phyloP scores from a whole-genome alignment of 2,888 invertebrate genomes.

The Oasisia sp. region DNA sequence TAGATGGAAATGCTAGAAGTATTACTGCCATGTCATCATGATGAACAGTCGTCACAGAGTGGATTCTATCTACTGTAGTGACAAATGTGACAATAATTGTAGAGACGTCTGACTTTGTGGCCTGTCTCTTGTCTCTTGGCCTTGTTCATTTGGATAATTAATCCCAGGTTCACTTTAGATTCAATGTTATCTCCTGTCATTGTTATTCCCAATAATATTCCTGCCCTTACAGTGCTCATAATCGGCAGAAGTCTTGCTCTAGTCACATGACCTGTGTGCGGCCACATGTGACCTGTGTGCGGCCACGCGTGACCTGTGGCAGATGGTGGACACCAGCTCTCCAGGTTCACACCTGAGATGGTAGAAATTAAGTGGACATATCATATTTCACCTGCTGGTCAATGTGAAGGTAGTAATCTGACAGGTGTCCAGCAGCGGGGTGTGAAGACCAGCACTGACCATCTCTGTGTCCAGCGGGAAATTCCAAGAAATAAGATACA shows the following conservation, averaged over 20 bases:
- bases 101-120: too few relatives aligned
- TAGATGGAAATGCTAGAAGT: too few relatives aligned
- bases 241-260: not conserved
- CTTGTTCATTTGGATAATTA: too few relatives aligned
- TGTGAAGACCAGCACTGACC: constrained; percentile 3
- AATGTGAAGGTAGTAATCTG: not conserved
- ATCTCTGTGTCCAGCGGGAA: not conserved
- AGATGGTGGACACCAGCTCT: not conserved
- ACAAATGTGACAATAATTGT: too few relatives aligned
- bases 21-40: too few relatives aligned
- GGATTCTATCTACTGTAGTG: too few relatives aligned
- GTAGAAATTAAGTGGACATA: not conserved
- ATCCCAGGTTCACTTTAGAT: too few relatives aligned
- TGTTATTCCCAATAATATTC: too few relatives aligned
- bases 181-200: too few relatives aligned
- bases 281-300: not conserved
- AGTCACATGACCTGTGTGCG: not conserved
- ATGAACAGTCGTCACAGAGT: too few relatives aligned
- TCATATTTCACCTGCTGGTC: not conserved
- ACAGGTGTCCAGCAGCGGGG: not conserved
- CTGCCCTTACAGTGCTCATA: not conserved
- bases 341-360: not conserved
- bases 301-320: not conserved
- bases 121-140: too few relatives aligned
- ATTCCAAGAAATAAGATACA: not conserved